Conservation (phyloP, 2,797 vertebrate species). For the Spizella passerina region DNA sequence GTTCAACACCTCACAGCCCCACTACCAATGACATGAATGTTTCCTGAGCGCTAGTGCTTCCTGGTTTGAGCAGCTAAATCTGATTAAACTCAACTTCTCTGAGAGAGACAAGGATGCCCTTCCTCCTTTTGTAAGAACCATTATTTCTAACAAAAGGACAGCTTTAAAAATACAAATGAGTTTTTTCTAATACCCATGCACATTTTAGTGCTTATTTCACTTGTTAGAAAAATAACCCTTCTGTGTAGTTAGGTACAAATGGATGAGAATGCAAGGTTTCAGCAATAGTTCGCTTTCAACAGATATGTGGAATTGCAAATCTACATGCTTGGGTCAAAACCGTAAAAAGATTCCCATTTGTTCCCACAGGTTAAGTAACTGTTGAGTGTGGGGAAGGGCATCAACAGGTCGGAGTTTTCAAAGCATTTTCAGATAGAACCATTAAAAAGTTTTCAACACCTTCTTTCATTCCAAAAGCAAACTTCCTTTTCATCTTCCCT, state of each 20-base stretch:
- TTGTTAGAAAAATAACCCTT: background rate
- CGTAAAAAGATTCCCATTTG: background rate
- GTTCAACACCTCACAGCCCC: background rate
- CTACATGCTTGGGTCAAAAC: background rate
- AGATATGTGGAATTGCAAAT: background rate
- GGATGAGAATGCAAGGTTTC: background rate
- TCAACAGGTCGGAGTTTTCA: background rate
- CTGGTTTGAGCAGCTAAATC: background rate
- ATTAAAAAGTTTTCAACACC: background rate
- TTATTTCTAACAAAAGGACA: background rate
- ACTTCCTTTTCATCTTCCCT: background rate
- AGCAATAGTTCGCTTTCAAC: background rate
- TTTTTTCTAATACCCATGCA: background rate
- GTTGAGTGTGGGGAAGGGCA: background rate
- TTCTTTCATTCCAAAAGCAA: background rate
- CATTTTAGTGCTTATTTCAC: background rate
- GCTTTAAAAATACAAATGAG: background rate
- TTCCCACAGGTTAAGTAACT: background rate
- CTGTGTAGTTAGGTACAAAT: background rate
- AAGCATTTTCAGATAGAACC: background rate
- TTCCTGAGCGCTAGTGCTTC: background rate
- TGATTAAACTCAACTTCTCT: background rate
- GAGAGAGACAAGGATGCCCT: background rate
- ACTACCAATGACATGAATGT: background rate
- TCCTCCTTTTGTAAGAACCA: fast-evolving